A percentile compares a stretch with the other conserved stretches of the same genome.
Conservation (phyloP, 2,113 vertebrate species). For the Chaetura pelagica region DNA sequence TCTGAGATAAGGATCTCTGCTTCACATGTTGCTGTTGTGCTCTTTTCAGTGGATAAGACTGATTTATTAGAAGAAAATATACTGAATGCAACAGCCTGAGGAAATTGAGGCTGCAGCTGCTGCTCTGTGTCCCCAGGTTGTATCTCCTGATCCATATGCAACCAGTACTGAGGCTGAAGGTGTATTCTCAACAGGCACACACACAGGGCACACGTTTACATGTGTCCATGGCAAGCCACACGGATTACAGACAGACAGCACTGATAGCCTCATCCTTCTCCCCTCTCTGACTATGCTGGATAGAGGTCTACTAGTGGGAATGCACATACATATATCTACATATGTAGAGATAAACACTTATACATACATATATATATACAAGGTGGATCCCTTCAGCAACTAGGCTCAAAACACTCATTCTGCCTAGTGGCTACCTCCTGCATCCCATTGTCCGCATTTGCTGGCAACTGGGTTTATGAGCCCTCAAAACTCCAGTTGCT, state of each 20-base stretch:
- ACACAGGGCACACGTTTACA: not conserved
- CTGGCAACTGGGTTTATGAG: too few relatives aligned
- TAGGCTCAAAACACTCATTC: not conserved
- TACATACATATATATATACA: not conserved
- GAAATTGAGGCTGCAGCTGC: not conserved
- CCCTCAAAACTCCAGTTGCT: not conserved
- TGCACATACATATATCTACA: accelerated
- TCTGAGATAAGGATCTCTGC: not conserved
- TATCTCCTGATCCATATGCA: not conserved
- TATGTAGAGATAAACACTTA: not conserved
- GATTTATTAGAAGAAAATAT: not conserved
- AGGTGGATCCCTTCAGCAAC: not conserved
- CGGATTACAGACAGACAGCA: not conserved
- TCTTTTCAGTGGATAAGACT: not conserved
- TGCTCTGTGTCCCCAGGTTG: not conserved
- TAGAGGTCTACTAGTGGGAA: not conserved
- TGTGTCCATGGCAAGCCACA: not conserved
- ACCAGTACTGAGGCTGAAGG: not conserved
- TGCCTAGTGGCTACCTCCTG: not conserved
- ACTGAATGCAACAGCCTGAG: not conserved
- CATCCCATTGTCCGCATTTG: not conserved
- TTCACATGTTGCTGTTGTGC: not conserved
- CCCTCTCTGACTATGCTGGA: not conserved
- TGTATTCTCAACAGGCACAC: not conserved
- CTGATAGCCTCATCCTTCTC: not conserved